Evolutionary conservation across 2,797 vertebrate species (phyloP).

Genomic region (Schizothorax lantsangensis): DNA sequence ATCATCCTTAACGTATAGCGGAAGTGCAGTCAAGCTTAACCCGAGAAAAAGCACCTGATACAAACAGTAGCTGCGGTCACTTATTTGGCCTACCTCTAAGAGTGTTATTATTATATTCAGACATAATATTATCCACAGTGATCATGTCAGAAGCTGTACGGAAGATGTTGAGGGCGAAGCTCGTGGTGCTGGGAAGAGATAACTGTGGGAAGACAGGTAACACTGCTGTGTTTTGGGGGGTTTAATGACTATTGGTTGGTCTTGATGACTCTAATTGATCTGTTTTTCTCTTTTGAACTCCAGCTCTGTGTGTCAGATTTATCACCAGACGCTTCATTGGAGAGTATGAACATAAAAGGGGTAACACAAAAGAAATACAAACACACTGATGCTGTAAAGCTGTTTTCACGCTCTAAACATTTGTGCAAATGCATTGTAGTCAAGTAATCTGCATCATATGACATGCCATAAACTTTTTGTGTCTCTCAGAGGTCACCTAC

Average conservation of each 20-base stretch:
- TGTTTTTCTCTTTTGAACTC: conserved; percentile 59
- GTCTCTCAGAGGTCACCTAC: conserved; percentile 76
- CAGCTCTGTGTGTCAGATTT: conserved; percentile 81
- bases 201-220: conserved; percentile 69
- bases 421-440: neutral
- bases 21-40: neutral
- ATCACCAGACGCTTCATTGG: conserved; percentile 81
- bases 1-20: no score
- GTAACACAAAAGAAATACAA: conserved; percentile 61
- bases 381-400: conserved; percentile 2
- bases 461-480: conserved; percentile 28
- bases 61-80: no score
- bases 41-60: neutral
- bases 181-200: conserved; percentile 65
- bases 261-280: neutral
- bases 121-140: neutral
- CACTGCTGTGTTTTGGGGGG: neutral
- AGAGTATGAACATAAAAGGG: conserved; percentile 81
- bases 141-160: conserved; percentile 61
- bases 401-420: neutral
- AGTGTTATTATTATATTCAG: neutral
- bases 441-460: neutral
- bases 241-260: neutral
- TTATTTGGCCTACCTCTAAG: neutral
- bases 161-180: conserved; percentile 61